Evolutionary conservation across 2,797 vertebrate species (phyloP).

Genomic region (Spizella passerina): DNA sequence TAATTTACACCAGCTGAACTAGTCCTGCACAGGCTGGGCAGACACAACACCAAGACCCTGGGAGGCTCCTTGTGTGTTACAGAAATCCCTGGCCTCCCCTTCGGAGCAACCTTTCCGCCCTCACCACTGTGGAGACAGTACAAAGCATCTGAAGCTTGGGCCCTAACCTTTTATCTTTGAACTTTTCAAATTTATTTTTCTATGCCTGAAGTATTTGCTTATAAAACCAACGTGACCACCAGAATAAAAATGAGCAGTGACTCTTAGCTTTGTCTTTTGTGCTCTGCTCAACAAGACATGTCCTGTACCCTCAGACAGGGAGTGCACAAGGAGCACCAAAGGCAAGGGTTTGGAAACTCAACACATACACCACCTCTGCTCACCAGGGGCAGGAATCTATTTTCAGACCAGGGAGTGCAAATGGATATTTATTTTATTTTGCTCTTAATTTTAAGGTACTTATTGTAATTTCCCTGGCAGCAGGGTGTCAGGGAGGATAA

Average conservation of each 20-base stretch:
- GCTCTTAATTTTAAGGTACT: slow-evolving; percentile 19
- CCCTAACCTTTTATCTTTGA: slow-evolving; percentile 37
- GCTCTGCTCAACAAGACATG: rapidly evolving
- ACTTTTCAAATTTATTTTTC: slow-evolving; percentile 32
- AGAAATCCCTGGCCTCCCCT: slow-evolving; percentile 2
- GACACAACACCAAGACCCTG: slow-evolving; percentile 49
- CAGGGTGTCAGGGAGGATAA: neutral
- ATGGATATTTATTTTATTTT: slow-evolving; percentile 38
- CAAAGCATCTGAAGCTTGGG: neutral
- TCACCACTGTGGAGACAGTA: neutral
- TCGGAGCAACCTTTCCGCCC: neutral
- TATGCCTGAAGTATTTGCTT: slow-evolving; percentile 35
- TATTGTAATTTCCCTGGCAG: slow-evolving; percentile 14
- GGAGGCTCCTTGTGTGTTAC: slow-evolving; percentile 8
- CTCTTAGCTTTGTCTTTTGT: neutral
- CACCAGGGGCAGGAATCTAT: neutral
- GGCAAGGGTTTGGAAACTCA: neutral
- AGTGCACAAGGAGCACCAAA: neutral
- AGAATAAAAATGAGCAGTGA: slow-evolving; percentile 8
- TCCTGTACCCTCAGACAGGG: neutral
- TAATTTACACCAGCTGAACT: slow-evolving; percentile 59
- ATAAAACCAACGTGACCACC: neutral
- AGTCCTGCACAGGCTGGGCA: neutral
- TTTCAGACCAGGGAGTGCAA: neutral
- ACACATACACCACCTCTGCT: neutral